Evolutionary conservation across 2,888 invertebrate genomes (phyloP).

Genomic region (Rhamnusium bicolor): DNA sequence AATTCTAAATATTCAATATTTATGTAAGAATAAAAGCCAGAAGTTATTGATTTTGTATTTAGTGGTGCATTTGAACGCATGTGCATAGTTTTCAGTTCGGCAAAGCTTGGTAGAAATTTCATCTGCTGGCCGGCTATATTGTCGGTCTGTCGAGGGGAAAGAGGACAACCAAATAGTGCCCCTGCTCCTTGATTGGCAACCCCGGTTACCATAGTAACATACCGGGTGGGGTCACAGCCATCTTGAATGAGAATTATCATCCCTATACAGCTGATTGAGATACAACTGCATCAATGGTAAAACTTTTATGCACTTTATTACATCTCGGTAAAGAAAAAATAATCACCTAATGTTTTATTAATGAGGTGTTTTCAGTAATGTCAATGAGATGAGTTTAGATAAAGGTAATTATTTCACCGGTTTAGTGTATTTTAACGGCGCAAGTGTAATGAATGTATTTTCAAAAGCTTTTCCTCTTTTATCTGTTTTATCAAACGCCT

Average conservation of each 20-base stretch:
- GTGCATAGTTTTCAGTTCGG: constrained; percentile 56
- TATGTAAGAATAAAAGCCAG: constrained; percentile 25
- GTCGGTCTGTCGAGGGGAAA: constrained; percentile 45
- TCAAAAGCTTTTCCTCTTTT: not conserved
- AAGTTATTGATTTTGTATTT: constrained; percentile 61
- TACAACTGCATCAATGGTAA: constrained; percentile 32
- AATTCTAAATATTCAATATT: not conserved
- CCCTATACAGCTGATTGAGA: constrained; percentile 55
- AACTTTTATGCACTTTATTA: constrained; percentile 18
- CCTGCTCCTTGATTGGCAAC: constrained; percentile 64
- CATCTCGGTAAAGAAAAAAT: not conserved
- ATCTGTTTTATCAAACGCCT: not conserved
- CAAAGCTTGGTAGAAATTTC: constrained; percentile 47
- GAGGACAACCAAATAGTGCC: constrained; percentile 61
- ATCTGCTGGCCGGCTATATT: constrained; percentile 38
- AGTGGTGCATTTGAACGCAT: constrained; percentile 61
- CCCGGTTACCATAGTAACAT: constrained; percentile 66
- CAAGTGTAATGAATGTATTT: not conserved
- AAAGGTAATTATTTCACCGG: not conserved
- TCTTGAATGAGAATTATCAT: constrained; percentile 63
- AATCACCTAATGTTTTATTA: not conserved
- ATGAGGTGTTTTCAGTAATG: not conserved
- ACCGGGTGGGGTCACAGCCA: constrained; percentile 69
- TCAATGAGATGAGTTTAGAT: not conserved
- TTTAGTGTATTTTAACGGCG: not conserved